Conservation (phyloP, 2,113 vertebrate species). For the Saiga tatarica region DNA sequence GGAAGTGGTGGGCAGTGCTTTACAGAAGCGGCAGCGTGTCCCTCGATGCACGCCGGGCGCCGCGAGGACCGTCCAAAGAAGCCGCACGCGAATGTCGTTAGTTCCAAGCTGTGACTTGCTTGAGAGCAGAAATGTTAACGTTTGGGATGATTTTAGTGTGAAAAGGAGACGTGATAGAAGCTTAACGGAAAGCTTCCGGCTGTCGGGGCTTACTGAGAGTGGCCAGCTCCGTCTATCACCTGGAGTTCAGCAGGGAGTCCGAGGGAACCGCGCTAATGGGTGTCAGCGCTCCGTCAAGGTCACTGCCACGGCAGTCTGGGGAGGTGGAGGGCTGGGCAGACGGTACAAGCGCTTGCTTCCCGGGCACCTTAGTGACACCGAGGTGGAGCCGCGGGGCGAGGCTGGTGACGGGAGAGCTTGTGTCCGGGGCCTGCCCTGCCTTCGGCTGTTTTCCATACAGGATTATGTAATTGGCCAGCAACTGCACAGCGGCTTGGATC, state of each 20-base stretch:
- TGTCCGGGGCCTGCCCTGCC: constrained; percentile 37
- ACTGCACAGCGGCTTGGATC: constrained; percentile 40
- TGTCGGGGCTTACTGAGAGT: constrained; percentile 35
- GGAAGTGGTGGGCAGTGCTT: neutral
- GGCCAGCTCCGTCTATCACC: neutral
- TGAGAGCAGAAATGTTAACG: neutral
- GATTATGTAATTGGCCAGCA: constrained; percentile 52
- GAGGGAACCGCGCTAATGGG: constrained; percentile 2
- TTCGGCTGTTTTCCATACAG: constrained; percentile 46
- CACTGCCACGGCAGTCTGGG: neutral
- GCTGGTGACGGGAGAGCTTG: neutral
- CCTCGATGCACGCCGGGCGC: neutral
- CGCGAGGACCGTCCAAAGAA: neutral
- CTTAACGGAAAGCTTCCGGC: constrained; percentile 5
- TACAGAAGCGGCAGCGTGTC: neutral
- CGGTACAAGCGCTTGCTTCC: constrained; percentile 26
- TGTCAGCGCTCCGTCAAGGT: neutral
- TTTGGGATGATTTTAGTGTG: neutral
- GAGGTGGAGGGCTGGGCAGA: constrained; percentile 7
- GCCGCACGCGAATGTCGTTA: neutral
- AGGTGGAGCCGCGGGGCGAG: neutral
- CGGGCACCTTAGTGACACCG: constrained; percentile 33
- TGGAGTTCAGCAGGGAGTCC: constrained; percentile 25
- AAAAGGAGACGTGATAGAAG: constrained; percentile 12
- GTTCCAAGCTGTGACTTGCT: neutral